These are phyloP conservation scores for Eretmochelys imbricata DNA, from an alignment of 2,113 vertebrate genomes.

Conservation along the genomic window DNA sequence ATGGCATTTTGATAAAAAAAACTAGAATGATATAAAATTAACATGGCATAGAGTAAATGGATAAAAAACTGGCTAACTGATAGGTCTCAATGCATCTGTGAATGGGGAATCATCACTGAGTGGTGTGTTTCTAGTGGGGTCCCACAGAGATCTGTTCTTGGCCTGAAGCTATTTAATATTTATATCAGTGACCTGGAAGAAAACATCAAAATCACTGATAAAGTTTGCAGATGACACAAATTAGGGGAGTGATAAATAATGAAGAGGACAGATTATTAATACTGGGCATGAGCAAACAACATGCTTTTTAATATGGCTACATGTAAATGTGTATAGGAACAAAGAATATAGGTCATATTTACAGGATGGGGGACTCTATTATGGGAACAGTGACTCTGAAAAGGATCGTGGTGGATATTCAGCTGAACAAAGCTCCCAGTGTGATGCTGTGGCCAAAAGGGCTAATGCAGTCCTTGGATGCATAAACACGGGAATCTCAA, in stretches of 20 bases:
- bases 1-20: background rate
- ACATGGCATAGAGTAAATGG: background rate
- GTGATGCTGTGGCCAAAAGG: background rate
- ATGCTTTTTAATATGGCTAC: background rate
- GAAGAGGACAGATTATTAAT: background rate
- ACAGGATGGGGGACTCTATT: background rate
- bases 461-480: background rate
- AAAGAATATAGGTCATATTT: background rate
- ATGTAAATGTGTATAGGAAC: background rate
- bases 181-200: background rate
- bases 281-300: background rate
- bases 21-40: background rate
- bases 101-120: background rate
- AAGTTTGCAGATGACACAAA: background rate
- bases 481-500: background rate
- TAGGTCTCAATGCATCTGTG: background rate
- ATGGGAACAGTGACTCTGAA: background rate
- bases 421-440: background rate
- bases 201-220: background rate
- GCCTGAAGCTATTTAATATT: background rate
- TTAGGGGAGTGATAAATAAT: background rate
- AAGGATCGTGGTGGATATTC: background rate
- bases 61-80: background rate
- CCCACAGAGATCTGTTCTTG: background rate
- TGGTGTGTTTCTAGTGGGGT: background rate